Percentiles rank a stretch among this genome's conserved stretches.
Evolutionary conservation across 2,113 vertebrate species (phyloP).

Genomic region (Terrapene triunguis): DNA sequence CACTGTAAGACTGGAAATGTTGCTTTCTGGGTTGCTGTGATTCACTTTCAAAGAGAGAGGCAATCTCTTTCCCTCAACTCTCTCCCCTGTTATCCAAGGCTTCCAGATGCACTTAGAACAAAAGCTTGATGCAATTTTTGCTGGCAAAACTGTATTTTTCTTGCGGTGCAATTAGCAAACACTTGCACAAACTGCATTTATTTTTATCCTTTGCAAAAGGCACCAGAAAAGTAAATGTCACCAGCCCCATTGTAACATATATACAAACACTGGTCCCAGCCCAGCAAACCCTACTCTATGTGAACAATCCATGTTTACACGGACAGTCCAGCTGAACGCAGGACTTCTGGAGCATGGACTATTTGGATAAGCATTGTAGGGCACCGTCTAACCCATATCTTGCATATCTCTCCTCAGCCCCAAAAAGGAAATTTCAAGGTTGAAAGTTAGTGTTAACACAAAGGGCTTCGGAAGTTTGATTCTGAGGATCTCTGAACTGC

Average conservation of each 20-base stretch:
- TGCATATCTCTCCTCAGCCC: not conserved
- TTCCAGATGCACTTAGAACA: not conserved
- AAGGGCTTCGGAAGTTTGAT: not conserved
- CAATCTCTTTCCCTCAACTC: not conserved
- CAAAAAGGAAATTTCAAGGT: not conserved
- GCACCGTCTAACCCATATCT: not conserved
- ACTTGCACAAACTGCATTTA: not conserved
- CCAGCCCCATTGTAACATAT: accelerated
- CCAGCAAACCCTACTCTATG: not conserved
- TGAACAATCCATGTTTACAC: accelerated
- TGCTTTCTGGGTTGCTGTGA: not conserved
- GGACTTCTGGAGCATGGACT: not conserved
- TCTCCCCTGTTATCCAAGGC: not conserved
- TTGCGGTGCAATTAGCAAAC: not conserved
- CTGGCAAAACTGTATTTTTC: not conserved
- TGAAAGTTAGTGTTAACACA: not conserved
- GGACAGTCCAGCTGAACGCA: not conserved
- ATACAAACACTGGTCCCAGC: not conserved
- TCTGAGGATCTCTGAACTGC: not conserved
- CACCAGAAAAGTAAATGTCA: accelerated
- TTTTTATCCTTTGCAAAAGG: not conserved
- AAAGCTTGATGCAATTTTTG: not conserved
- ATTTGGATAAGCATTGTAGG: not conserved
- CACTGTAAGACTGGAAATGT: not conserved
- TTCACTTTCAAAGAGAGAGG: not conserved